Base-by-base conservation (phyloP, 2,113 vertebrate species). In the Epinephelus cyanopodus region DNA sequence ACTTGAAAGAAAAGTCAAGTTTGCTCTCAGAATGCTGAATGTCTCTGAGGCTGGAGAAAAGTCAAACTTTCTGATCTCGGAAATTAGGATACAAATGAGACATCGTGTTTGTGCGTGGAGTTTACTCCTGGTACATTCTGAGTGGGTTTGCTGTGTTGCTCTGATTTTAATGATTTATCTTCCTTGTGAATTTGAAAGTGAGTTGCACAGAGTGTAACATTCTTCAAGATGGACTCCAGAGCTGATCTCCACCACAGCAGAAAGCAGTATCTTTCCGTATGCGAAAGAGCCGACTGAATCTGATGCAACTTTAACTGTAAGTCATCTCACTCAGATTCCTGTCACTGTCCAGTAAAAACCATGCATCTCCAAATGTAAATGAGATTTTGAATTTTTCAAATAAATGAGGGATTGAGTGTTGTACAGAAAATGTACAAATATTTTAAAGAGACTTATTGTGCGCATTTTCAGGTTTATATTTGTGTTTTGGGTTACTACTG, bases 211-310 rank as follows among this genome's bases (percentile, higher is more conserved):
- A 97, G 96, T 18, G 96, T 99, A 1, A 97, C 97, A 1, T 98
- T 98, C 82, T 95, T 95, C 39, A 99, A 98, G 98, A 93, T 99
- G 56, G 98, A 99, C 96, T 37, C 33, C 33, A 96, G 67, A 95
- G 95, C 8, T 45, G 42, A 29, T 29, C 29, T 29, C 29, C 29
- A 29, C 29, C 29, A 29, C 29, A 29, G 29, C 29, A 5, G 29
- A 45, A 11, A 45, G 42, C 12, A 45, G 42, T 45, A 88, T 99
- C 48, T 85, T 94, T 60, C 97, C 97, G 3, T 99, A 99, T 61
- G 92, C 97, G 4, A 29, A 29, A 29, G 29, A 29, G 4, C 29
- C 4, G 91, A 95, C 95, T 0, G 96, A 97, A 81, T 95, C 93
- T 11, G 96, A 98, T 29, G 98, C 99, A 80, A 96, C 17, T 18